Evolutionary conservation across 2,888 invertebrate genomes (phyloP), one percentile per base, ranked within the genome.

Genomic region (Dolomedes plantarius): DNA sequence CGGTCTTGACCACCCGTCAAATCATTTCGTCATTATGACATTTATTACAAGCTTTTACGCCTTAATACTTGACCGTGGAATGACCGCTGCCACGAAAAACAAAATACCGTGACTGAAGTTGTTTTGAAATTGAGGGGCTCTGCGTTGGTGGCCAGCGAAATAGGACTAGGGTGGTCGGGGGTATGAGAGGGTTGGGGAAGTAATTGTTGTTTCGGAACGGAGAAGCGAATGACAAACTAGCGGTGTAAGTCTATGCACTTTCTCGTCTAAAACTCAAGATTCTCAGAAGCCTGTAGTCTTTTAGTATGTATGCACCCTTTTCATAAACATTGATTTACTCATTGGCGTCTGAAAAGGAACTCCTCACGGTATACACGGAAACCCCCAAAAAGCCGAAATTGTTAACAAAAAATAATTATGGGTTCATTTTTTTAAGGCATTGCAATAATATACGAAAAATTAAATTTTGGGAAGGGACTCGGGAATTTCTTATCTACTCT

Each of bases 1-100:
- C 13, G 31, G 62, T 69, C 67, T 32, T 77, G 77, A 31, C 71
- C 36, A 65, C 67, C 13, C 71, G 69, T 56, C 75, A 75, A 82
- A 82, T 82, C 75, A 75, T 77, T 64, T 77, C 77, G 83, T 77
- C 83, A 83, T 72, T 72, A 73, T 56, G 83, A 77, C 77, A 62
- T 32, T 72, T 64, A 83, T 77, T 72, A 72, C 36, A 67, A 28
- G 16, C 28, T 62, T 39, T 65, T 56, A 69, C 68, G 65, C 27
- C 56, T 56, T 67, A 23, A 36, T 19, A 9, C 32, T n/a, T 32
- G n/a, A 23, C 56, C 29, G 5, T 65, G 72, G 67, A 36, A 50
- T 65, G 50, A 50, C 19, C 32, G 23, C 16, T 69, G 64, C 19
- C 67, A 32, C 13, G 2, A 56, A 56, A 56, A 56, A 56, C 56